phyloP scores from a whole-genome alignment of 2,797 vertebrate genomes.

The Eupleurogrammus muticus region DNA sequence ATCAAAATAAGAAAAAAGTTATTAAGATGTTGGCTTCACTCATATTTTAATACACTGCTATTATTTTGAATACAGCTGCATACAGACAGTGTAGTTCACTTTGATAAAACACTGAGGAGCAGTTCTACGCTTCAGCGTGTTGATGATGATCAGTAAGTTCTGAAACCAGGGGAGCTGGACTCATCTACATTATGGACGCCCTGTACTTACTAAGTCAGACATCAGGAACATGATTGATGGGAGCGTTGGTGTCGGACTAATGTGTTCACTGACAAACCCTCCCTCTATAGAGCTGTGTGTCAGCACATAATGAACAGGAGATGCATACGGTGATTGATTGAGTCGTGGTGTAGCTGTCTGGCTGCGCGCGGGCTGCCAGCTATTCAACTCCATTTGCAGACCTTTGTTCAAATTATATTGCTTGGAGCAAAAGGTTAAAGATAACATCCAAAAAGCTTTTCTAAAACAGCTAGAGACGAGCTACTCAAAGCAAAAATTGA shows the following conservation, averaged over 20 bases:
- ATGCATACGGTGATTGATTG: background rate
- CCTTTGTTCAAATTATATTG: background rate
- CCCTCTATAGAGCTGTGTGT: background rate
- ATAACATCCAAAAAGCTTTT: background rate
- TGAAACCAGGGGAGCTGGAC: background rate
- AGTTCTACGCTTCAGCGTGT: background rate
- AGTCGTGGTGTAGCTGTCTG: background rate
- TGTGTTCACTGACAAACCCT: background rate
- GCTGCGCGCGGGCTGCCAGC: background rate
- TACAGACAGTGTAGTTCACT: background rate
- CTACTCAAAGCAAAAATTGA: too few relatives aligned
- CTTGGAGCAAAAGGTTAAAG: background rate
- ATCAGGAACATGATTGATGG: background rate
- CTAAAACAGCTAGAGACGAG: too few relatives aligned
- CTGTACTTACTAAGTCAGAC: background rate
- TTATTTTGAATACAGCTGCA: too few relatives aligned
- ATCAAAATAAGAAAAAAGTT: too few relatives aligned
- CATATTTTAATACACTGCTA: too few relatives aligned
- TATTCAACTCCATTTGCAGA: background rate
- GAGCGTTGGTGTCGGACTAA: background rate
- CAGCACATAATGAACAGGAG: background rate
- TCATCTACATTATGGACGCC: background rate
- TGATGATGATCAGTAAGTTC: background rate
- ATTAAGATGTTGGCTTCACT: too few relatives aligned
- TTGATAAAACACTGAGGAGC: background rate